A percentile compares a stretch with the other conserved stretches of the same genome.
Evolutionary conservation across 92 coral and sea anemone species (phyloP).

Genomic region (Epizoanthus fatuus): DNA sequence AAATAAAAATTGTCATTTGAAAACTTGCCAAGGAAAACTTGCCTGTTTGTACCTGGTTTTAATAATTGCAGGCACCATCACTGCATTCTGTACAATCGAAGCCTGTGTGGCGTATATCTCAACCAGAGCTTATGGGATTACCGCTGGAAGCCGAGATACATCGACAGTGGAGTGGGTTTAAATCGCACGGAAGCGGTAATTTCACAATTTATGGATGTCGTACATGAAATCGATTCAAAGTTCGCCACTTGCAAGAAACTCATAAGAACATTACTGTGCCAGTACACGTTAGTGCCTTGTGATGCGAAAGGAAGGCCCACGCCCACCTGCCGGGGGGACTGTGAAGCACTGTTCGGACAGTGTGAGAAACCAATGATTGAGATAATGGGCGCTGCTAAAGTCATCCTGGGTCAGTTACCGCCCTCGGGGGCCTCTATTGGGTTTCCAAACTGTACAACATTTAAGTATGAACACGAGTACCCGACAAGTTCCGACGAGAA

Average conservation of each 20-base stretch:
- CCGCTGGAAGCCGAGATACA: constrained; percentile 73
- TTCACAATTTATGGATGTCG: constrained; percentile 49
- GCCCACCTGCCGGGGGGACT: constrained; percentile 88
- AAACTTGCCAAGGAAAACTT: too few relatives aligned
- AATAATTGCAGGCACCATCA: constrained; percentile 24
- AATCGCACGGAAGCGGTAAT: constrained; percentile 73
- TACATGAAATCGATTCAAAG: constrained; percentile 5
- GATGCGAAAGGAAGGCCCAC: constrained; percentile 50
- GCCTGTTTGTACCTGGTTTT: too few relatives aligned
- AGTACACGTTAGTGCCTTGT: constrained; percentile 84
- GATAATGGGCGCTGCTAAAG: constrained; percentile 83
- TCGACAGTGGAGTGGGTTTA: constrained; percentile 79
- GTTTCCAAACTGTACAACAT: constrained; percentile 81
- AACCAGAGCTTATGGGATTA: constrained; percentile 66
- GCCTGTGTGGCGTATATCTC: constrained; percentile 61
- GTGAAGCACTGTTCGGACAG: constrained; percentile 69
- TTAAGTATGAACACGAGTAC: constrained; percentile 43
- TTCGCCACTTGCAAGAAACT: constrained; percentile 57
- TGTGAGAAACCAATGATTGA: constrained; percentile 71
- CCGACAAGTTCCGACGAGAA: constrained; percentile 36
- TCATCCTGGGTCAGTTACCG: constrained; percentile 46
- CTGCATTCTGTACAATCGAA: constrained; percentile 67
- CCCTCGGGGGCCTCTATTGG: constrained; percentile 69
- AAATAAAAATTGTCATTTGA: too few relatives aligned
- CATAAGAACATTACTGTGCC: constrained; percentile 74